Evolutionary conservation across 1,140 invertebrate species (phyloP).

Genomic region (Drosophila pseudoananassae): DNA sequence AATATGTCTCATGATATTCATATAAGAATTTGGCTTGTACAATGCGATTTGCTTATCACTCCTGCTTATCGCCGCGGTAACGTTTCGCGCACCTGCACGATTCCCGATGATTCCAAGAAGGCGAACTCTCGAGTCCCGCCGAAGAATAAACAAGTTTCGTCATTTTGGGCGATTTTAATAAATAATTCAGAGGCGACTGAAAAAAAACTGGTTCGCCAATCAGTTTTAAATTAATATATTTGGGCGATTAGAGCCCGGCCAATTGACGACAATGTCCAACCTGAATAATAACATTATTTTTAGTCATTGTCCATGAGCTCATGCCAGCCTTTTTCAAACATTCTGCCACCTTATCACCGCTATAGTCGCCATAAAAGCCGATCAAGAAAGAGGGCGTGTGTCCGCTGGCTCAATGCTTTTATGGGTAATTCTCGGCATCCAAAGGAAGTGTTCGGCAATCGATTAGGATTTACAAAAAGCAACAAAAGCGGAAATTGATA

Average conservation of each 20-base stretch:
- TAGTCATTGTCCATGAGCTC: conserved; percentile 71
- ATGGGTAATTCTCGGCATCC: conserved; percentile 45
- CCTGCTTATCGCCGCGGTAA: conserved; percentile 42
- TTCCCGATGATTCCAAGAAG: conserved; percentile 15
- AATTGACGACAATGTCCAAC: conserved; percentile 62
- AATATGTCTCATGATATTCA: conserved; percentile 67
- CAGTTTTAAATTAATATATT: conserved; percentile 75
- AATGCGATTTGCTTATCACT: conserved; percentile 54
- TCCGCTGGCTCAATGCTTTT: conserved; percentile 13
- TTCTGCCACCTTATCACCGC: conserved; percentile 19
- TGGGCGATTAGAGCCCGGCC: conserved; percentile 29
- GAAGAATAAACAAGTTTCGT: conserved; percentile 66
- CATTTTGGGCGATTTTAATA: conserved; percentile 64
- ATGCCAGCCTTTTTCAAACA: conserved; percentile 22
- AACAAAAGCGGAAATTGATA: conserved; percentile 33
- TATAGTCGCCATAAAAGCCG: conserved; percentile 33
- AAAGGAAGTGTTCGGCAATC: conserved; percentile 18
- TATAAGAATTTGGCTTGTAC: conserved; percentile 44
- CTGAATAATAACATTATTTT: conserved; percentile 64
- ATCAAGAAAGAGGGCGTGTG: conserved; percentile 55
- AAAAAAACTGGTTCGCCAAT: conserved; percentile 38
- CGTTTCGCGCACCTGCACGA: conserved; percentile 62
- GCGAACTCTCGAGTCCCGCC: neutral
- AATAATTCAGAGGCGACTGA: conserved; percentile 47
- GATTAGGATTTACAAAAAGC: conserved; percentile 49